Percentiles rank a stretch among this genome's conserved stretches.
Conservation (phyloP, 2,113 vertebrate species). For the Pao palembangensis region DNA sequence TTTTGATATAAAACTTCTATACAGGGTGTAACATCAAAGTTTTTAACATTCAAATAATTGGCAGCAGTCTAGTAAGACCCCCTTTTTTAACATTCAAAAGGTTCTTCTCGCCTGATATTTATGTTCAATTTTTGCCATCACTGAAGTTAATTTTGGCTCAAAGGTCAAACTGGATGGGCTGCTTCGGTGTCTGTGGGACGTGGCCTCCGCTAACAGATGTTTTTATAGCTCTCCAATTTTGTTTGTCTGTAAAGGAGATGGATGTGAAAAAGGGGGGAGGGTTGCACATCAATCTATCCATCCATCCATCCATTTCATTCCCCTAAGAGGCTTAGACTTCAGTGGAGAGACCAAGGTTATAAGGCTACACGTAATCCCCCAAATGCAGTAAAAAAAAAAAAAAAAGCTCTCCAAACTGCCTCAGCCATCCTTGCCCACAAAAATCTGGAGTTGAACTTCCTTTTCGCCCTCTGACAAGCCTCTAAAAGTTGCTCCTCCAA, state of each 20-base stretch:
- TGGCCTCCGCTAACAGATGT: constrained; percentile 14
- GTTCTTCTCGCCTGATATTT: neutral
- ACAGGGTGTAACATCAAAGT: too few species aligned
- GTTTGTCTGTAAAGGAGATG: constrained; percentile 46
- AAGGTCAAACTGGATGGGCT: neutral
- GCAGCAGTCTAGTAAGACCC: too few species aligned
- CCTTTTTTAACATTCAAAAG: too few species aligned
- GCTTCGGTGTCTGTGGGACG: constrained; percentile 22
- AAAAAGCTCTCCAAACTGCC: constrained; percentile 42
- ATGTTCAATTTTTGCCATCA: neutral
- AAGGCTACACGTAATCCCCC: constrained; percentile 65
- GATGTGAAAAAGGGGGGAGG: constrained; percentile 45
- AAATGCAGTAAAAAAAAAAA: constrained; percentile 45
- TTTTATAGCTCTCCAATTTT: constrained; percentile 20
- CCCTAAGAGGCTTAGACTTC: constrained; percentile 71
- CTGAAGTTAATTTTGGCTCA: neutral
- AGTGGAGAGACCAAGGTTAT: constrained; percentile 66
- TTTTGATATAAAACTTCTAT: too few species aligned
- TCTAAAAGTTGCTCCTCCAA: constrained; percentile 25
- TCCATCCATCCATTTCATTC: constrained; percentile 63
- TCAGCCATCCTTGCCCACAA: constrained; percentile 31
- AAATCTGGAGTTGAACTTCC: constrained; percentile 35
- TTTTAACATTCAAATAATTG: too few species aligned
- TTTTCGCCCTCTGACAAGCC: constrained; percentile 17
- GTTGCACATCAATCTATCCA: constrained; percentile 53